phyloP scores from a whole-genome alignment of 2,888 invertebrate species.

The Lymantria monacha region DNA sequence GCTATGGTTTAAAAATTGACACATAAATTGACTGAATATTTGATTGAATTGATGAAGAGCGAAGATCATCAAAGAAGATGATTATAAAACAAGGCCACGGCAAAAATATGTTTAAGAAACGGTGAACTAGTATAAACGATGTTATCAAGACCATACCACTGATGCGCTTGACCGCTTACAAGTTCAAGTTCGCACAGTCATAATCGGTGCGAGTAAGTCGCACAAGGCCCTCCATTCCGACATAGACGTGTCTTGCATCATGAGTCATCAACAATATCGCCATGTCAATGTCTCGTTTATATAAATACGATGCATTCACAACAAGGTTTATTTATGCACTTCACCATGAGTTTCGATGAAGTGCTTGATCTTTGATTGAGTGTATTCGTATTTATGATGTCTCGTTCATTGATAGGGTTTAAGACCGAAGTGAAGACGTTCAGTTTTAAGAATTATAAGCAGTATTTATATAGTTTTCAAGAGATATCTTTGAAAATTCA shows the following conservation, averaged over 20 bases:
- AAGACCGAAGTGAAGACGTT: constrained; percentile 12
- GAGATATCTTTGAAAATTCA: too few relatives aligned
- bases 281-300: constrained; percentile 64
- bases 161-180: constrained; percentile 62
- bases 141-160: too few relatives aligned
- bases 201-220: constrained; percentile 41
- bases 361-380: constrained; percentile 52
- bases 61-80: too few relatives aligned
- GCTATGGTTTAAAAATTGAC: too few relatives aligned
- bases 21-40: too few relatives aligned
- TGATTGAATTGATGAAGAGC: too few relatives aligned
- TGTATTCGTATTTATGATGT: constrained; percentile 38
- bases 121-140: too few relatives aligned
- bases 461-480: too few relatives aligned
- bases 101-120: too few relatives aligned
- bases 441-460: background rate
- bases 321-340: constrained; percentile 59
- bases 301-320: constrained; percentile 56
- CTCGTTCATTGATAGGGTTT: constrained; percentile 36
- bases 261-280: constrained; percentile 64
- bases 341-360: constrained; percentile 47
- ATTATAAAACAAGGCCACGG: too few relatives aligned
- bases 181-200: constrained; percentile 66
- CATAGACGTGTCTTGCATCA: constrained; percentile 46
- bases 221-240: constrained; percentile 46